A percentile compares a stretch with the other conserved stretches of the same genome.
phyloP scores from a whole-genome alignment of 2,888 invertebrate genomes.

The Xestoiulus laeticollis region DNA sequence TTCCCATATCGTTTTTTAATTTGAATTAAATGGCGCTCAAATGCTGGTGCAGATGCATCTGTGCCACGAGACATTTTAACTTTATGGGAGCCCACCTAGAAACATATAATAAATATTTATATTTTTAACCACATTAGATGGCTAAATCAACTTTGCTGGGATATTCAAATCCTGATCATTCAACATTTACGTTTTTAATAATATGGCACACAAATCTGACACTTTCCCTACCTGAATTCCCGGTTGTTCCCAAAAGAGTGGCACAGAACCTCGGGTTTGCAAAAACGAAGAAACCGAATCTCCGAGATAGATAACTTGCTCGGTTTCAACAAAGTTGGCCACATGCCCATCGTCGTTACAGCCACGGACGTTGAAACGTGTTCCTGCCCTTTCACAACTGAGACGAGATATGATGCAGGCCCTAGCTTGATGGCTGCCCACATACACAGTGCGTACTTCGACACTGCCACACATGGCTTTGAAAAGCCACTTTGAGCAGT shows the following conservation, averaged over 20 bases:
- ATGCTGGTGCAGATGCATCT: conserved; percentile 92
- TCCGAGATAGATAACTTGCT: conserved; percentile 94
- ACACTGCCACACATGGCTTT: conserved; percentile 98
- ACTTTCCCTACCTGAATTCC: conserved; percentile 78
- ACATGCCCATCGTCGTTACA: conserved; percentile 99
- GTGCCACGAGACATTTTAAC: conserved; percentile 95
- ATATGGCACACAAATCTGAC: too few relatives aligned
- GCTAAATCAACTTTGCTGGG: too few relatives aligned
- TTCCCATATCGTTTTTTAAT: conserved; percentile 90
- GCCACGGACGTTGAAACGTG: conserved; percentile 97
- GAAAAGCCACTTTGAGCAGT: conserved; percentile 89
- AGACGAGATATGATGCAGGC: conserved; percentile 95
- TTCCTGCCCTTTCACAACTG: conserved; percentile 97
- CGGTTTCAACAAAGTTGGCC: conserved; percentile 99
- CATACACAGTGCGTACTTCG: conserved; percentile 97
- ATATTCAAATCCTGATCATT: too few relatives aligned
- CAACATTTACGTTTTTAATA: too few relatives aligned
- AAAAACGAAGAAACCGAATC: conserved; percentile 89
- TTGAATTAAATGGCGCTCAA: conserved; percentile 86
- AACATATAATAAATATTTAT: too few relatives aligned
- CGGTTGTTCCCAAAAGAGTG: conserved; percentile 99
- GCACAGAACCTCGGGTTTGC: conserved; percentile 92
- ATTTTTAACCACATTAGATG: too few relatives aligned
- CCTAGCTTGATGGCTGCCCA: conserved; percentile 90
- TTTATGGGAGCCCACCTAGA: conserved; percentile 94